Evolutionary conservation across 2,888 invertebrate species (phyloP).

Genomic region (Ctena decussata): DNA sequence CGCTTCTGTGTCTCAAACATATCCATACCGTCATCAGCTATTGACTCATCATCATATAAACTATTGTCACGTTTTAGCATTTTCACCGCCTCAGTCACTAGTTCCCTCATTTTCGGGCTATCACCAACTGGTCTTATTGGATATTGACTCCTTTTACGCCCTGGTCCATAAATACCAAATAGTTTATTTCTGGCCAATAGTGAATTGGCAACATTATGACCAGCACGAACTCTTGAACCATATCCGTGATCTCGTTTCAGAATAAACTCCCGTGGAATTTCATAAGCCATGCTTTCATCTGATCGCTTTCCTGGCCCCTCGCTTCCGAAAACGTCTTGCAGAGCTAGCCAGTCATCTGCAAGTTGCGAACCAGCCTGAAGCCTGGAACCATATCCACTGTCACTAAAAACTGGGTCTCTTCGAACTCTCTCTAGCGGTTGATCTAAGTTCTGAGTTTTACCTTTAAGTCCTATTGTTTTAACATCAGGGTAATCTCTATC

Average conservation of each 20-base stretch:
- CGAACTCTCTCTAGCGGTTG: neutral
- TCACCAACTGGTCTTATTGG: neutral
- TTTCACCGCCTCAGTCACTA: neutral
- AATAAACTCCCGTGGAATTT: neutral
- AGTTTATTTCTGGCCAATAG: neutral
- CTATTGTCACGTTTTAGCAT: neutral
- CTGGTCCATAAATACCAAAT: constrained; percentile 28
- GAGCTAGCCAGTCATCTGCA: neutral
- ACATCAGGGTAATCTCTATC: too few species aligned
- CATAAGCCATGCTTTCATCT: neutral
- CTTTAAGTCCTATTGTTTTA: too few species aligned
- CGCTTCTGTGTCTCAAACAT: neutral
- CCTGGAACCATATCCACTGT: constrained; percentile 37
- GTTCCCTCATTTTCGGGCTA: neutral
- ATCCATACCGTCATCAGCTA: neutral
- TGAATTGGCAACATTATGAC: neutral
- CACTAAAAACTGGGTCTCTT: neutral
- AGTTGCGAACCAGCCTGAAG: constrained; percentile 13
- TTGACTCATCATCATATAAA: neutral
- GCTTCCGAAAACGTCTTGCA: neutral
- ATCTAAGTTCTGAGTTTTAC: too few species aligned
- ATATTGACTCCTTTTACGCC: neutral
- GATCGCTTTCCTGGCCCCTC: constrained; percentile 31
- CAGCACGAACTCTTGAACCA: constrained; percentile 12
- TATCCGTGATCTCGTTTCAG: neutral